Conservation (phyloP, 1,140 invertebrate genomes). For the Drosophila rufa region DNA sequence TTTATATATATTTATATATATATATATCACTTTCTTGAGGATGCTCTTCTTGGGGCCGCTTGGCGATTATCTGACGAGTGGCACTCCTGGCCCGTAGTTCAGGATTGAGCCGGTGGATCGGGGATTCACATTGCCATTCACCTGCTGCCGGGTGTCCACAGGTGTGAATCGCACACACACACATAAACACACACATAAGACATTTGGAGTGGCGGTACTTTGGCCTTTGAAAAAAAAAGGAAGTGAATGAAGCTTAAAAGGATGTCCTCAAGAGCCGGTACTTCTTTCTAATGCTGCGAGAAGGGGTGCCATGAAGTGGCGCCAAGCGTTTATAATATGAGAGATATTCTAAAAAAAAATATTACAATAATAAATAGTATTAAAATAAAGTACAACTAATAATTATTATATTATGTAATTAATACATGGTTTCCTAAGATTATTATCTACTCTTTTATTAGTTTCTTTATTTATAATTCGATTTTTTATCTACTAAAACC, state of each 20-base stretch:
- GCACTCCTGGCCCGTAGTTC: slow-evolving; percentile 39
- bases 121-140: neutral
- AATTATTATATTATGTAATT: too few relatives aligned
- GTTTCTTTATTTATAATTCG: neutral
- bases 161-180: slow-evolving; percentile 33
- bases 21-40: slow-evolving; percentile 40
- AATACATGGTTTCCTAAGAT: too few relatives aligned
- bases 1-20: slow-evolving; percentile 22
- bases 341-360: neutral
- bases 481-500: neutral
- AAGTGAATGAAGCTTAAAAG: slow-evolving; percentile 24
- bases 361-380: too few relatives aligned
- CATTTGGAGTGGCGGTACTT: slow-evolving; percentile 29
- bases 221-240: slow-evolving; percentile 4
- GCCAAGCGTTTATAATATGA: neutral
- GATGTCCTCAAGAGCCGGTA: slow-evolving; percentile 34
- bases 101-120: slow-evolving; percentile 23
- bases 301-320: slow-evolving; percentile 16
- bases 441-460: neutral
- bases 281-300: neutral
- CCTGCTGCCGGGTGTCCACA: slow-evolving; percentile 27
- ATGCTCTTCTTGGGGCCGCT: slow-evolving; percentile 45
- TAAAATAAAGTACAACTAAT: too few relatives aligned
- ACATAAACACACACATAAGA: slow-evolving; percentile 5
- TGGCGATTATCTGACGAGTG: slow-evolving; percentile 55